Conservation (phyloP, 2,113 vertebrate genomes). For the Stigmatopora nigra region DNA sequence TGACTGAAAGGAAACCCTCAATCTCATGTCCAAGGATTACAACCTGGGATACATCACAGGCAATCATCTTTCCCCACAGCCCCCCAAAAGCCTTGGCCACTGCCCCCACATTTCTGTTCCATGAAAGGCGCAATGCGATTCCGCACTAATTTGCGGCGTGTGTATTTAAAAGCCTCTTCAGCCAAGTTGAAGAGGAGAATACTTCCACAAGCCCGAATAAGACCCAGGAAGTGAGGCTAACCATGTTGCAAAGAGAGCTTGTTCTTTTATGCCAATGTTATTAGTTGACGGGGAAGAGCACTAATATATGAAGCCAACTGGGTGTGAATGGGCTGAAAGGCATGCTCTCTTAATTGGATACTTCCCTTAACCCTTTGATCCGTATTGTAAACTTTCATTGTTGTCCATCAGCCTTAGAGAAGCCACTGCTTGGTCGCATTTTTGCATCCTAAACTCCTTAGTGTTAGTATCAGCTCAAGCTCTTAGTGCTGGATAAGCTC, state of each 20-base stretch:
- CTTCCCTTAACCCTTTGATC: slow-evolving; percentile 64
- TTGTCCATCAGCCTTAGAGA: slow-evolving; percentile 65
- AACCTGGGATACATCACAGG: slow-evolving; percentile 73
- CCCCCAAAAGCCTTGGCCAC: slow-evolving; percentile 29
- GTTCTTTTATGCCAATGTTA: slow-evolving; percentile 54
- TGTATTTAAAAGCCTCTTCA: slow-evolving; percentile 70
- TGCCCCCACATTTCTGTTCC: slow-evolving; percentile 38
- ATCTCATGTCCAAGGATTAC: slow-evolving; percentile 73
- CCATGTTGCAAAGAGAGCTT: slow-evolving; percentile 47
- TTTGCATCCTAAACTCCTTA: slow-evolving; percentile 71
- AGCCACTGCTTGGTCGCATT: slow-evolving; percentile 60
- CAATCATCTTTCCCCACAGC: slow-evolving; percentile 62
- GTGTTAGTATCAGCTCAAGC: slow-evolving; percentile 71
- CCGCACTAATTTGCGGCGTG: slow-evolving; percentile 68
- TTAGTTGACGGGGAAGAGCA: slow-evolving; percentile 43
- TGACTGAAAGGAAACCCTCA: slow-evolving; percentile 58
- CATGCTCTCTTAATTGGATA: slow-evolving; percentile 62
- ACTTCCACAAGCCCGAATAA: slow-evolving; percentile 60
- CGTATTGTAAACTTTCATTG: slow-evolving; percentile 67
- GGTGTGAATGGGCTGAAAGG: slow-evolving; percentile 46
- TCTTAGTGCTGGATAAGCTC: slow-evolving; percentile 70
- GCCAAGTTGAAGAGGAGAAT: slow-evolving; percentile 63
- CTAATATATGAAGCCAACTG: slow-evolving; percentile 35
- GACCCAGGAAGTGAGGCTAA: slow-evolving; percentile 44
- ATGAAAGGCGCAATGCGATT: slow-evolving; percentile 59